Percentiles rank a stretch among this genome's conserved stretches.
Evolutionary conservation across 2,113 vertebrate species (phyloP).

Genomic region (Pollimyrus isidori): DNA sequence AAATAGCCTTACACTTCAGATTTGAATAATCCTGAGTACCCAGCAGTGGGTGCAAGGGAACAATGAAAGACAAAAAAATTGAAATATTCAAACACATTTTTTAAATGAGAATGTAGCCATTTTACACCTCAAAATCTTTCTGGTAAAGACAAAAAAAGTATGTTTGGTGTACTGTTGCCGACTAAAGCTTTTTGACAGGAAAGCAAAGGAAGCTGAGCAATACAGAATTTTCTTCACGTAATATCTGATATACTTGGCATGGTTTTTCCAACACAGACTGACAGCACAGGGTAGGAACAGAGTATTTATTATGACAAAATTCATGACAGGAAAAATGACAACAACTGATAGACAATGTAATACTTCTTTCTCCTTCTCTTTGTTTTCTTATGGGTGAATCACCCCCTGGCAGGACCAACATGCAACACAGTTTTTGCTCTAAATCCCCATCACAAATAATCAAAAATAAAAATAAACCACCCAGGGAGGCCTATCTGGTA

Average conservation of each 20-base stretch:
- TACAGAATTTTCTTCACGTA: background rate
- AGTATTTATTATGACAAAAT: conserved; percentile 14
- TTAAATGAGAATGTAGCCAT: background rate
- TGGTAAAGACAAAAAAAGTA: background rate
- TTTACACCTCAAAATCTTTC: background rate
- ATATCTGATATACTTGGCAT: background rate
- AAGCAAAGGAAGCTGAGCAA: background rate
- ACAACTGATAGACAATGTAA: conserved; percentile 6
- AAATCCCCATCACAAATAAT: background rate
- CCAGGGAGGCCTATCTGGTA: background rate
- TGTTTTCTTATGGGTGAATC: background rate
- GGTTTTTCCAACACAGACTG: background rate
- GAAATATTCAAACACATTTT: background rate
- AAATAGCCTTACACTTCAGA: background rate
- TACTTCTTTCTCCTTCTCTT: background rate
- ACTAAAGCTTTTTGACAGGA: background rate
- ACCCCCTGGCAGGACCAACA: conserved; percentile 5
- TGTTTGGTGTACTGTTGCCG: background rate
- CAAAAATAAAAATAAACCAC: background rate
- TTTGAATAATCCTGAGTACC: background rate
- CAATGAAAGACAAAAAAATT: background rate
- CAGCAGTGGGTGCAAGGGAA: background rate
- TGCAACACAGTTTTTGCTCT: conserved; percentile 11
- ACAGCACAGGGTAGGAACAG: conserved; percentile 10
- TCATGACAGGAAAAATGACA: background rate